These are phyloP conservation scores for Cyanoliseus patagonus DNA, from an alignment of 2,113 vertebrate species.

Conservation along the genomic window DNA sequence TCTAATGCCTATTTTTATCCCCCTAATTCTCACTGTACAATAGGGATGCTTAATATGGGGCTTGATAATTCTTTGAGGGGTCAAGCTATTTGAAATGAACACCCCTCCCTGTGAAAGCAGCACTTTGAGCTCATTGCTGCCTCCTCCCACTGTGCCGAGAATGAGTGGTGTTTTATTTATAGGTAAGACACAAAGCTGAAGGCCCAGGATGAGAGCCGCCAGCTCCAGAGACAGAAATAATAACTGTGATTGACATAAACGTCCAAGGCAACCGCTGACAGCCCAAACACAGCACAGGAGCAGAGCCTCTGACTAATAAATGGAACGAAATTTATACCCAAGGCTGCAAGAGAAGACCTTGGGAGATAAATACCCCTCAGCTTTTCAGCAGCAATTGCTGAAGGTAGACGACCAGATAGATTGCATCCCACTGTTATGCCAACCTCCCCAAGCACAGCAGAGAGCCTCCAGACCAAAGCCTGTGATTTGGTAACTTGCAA, in stretches of 20 bases:
- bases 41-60: neutral
- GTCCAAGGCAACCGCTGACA: neutral
- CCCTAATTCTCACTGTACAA: neutral
- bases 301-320: neutral
- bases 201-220: neutral
- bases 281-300: neutral
- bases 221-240: conserved; percentile 34
- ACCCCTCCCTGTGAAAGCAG: neutral
- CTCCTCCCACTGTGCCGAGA: neutral
- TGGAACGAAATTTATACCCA: conserved; percentile 7
- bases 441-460: neutral
- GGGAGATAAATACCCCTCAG: neutral
- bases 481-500: neutral
- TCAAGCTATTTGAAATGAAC: neutral
- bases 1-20: neutral
- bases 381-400: neutral
- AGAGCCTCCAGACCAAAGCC: neutral
- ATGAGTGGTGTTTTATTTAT: conserved; percentile 21
- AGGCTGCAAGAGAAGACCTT: conserved; percentile 20
- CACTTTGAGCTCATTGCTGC: neutral
- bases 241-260: conserved; percentile 61
- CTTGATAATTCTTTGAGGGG: neutral
- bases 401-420: neutral
- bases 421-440: neutral
- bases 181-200: conserved; percentile 34